Percentiles rank a stretch among this genome's conserved stretches.
Conservation (phyloP, 1,140 invertebrate genomes). For the Nylanderia fulva region DNA sequence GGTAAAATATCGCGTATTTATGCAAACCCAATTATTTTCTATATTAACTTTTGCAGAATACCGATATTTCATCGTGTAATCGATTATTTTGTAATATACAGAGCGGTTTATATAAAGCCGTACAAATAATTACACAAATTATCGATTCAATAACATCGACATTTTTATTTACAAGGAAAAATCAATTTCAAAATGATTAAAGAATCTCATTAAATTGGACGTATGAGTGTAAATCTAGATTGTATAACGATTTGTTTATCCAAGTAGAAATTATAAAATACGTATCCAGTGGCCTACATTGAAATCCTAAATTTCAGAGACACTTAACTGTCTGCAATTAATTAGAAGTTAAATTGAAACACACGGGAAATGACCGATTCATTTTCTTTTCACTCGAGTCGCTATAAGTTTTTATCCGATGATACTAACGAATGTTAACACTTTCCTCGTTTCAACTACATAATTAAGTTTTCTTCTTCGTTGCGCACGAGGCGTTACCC, state of each 20-base stretch:
- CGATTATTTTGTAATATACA: slow-evolving; percentile 4
- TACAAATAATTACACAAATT: not conserved
- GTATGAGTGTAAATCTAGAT: not conserved
- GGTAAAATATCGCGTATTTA: not conserved
- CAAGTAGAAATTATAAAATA: not conserved
- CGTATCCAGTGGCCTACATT: not conserved
- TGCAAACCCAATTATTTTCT: not conserved
- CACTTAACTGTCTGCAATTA: slow-evolving; percentile 13
- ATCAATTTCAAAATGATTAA: not conserved
- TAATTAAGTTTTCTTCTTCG: slow-evolving; percentile 37
- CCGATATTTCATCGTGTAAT: not conserved
- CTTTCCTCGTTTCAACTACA: slow-evolving; percentile 27
- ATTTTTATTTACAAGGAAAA: not conserved
- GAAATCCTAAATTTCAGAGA: slow-evolving; percentile 16
- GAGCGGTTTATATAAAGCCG: not conserved
- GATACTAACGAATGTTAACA: slow-evolving; percentile 15
- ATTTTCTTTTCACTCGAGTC: not conserved
- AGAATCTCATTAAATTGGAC: not conserved
- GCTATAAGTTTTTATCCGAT: slow-evolving; percentile 19
- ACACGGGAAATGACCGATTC: not conserved
- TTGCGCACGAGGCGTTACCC: slow-evolving; percentile 14
- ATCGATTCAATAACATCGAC: not conserved
- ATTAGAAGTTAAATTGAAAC: slow-evolving; percentile 41
- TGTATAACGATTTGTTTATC: not conserved
- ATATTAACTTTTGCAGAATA: not conserved